These are phyloP conservation scores for Leptinotarsa juncta DNA, from an alignment of 2,888 invertebrate genomes.

Conservation along the genomic window DNA sequence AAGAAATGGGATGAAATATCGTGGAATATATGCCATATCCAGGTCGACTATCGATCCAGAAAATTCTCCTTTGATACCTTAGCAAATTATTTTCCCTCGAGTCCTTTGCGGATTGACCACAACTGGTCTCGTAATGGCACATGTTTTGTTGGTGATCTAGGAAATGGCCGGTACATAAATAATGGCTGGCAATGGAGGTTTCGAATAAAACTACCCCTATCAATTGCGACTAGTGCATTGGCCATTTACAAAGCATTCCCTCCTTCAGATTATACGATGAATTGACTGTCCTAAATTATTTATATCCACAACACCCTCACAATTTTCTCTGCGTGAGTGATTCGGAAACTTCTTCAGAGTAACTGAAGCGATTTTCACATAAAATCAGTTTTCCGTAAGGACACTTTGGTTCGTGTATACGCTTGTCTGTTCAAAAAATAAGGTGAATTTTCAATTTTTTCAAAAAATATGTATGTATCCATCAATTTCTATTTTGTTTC, in stretches of 20 bases:
- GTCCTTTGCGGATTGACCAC: conserved; percentile 54
- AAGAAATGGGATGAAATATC: conserved; percentile 26
- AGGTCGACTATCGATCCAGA: background rate
- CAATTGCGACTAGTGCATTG: conserved; percentile 59
- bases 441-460: too few species aligned
- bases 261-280: conserved; percentile 10
- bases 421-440: too few species aligned
- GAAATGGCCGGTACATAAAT: conserved; percentile 63
- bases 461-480: too few species aligned
- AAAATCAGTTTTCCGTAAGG: too few species aligned
- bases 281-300: conserved; percentile 8
- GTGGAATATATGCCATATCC: conserved; percentile 25
- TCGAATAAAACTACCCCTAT: conserved; percentile 61
- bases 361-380: background rate
- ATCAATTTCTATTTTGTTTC: too few species aligned
- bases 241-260: conserved; percentile 34
- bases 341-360: background rate
- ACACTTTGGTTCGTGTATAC: too few species aligned
- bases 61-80: conserved; percentile 44
- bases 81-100: conserved; percentile 56
- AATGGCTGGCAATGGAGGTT: conserved; percentile 55
- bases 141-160: conserved; percentile 61
- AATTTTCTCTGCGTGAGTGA: background rate
- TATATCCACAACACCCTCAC: conserved; percentile 8
- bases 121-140: conserved; percentile 61